These are phyloP conservation scores for Poecilia gillii DNA, from an alignment of 2,797 vertebrate genomes.

Conservation along the genomic window DNA sequence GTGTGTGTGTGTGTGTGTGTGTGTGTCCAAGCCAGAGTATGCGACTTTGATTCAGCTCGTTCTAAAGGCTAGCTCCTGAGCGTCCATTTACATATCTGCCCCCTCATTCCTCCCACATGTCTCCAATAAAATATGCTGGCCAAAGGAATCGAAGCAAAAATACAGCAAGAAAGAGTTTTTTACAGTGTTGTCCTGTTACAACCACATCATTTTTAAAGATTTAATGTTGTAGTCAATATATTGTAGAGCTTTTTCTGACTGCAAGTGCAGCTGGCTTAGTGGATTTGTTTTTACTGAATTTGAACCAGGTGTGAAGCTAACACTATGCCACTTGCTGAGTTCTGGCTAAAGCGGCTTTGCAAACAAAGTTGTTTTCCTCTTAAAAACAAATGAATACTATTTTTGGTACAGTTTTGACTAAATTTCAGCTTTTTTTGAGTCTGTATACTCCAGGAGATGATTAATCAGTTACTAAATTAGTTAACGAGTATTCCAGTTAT, in stretches of 20 bases:
- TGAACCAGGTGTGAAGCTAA: no score
- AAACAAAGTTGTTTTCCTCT: no score
- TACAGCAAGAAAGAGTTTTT: conserved; percentile 8
- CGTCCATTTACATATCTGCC: conserved; percentile 2
- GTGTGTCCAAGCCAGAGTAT: neutral
- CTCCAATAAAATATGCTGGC: conserved; percentile 37
- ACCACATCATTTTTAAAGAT: neutral
- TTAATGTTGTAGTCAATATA: neutral
- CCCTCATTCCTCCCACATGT: conserved; percentile 23
- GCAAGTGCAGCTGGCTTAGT: neutral
- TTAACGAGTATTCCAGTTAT: no score
- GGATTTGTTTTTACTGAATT: no score
- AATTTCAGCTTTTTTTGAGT: no score
- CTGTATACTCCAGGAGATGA: no score
- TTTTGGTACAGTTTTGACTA: no score
- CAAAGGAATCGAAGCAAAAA: conserved; percentile 17
- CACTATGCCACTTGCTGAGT: no score
- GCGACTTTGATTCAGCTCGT: conserved; percentile 5
- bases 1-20: neutral
- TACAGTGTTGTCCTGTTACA: neutral
- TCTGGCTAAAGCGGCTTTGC: no score
- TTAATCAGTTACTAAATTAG: no score
- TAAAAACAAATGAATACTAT: no score
- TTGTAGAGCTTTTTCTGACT: neutral
- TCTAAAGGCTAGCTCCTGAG: conserved; percentile 20